Percentiles rank a stretch among this genome's conserved stretches.
phyloP scores from a whole-genome alignment of 2,797 vertebrate species.

The Cuniculus paca region DNA sequence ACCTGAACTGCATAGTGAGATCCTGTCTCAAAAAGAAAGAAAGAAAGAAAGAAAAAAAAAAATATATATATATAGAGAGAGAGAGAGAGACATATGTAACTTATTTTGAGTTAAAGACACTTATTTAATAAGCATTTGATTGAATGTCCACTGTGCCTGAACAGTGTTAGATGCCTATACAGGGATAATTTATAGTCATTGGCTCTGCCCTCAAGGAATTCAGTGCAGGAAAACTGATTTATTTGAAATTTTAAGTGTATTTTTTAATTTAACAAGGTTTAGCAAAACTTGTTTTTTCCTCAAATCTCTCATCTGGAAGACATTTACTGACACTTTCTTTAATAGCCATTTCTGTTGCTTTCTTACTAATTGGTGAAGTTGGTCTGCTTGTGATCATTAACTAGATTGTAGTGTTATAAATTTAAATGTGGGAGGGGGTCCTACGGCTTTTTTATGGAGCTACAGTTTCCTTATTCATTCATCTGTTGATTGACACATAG shows the following conservation, averaged over 20 bases:
- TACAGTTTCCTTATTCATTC: neutral
- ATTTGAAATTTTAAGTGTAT: constrained; percentile 48
- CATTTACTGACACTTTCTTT: constrained; percentile 28
- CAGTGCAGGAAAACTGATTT: constrained; percentile 42
- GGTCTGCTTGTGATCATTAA: neutral
- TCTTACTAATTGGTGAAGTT: constrained; percentile 41
- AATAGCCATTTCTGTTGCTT: constrained; percentile 42
- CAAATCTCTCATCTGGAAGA: constrained; percentile 7
- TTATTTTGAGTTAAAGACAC: constrained; percentile 36
- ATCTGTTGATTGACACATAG: neutral
- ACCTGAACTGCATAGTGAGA: too few relatives aligned
- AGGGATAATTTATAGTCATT: neutral
- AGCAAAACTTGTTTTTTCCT: constrained; percentile 42
- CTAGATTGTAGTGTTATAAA: neutral
- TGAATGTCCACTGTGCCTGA: constrained; percentile 12
- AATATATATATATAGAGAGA: too few relatives aligned
- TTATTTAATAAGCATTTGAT: neutral
- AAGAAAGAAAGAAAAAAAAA: too few relatives aligned
- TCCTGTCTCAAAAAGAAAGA: too few relatives aligned
- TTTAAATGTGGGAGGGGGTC: neutral
- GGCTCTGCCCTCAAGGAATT: constrained; percentile 1
- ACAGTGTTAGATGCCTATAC: neutral
- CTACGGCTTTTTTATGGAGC: neutral
- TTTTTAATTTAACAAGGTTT: neutral
- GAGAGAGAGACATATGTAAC: too few relatives aligned